Conservation (phyloP, 2,113 vertebrate species). For the Marcusenius ussheri region DNA sequence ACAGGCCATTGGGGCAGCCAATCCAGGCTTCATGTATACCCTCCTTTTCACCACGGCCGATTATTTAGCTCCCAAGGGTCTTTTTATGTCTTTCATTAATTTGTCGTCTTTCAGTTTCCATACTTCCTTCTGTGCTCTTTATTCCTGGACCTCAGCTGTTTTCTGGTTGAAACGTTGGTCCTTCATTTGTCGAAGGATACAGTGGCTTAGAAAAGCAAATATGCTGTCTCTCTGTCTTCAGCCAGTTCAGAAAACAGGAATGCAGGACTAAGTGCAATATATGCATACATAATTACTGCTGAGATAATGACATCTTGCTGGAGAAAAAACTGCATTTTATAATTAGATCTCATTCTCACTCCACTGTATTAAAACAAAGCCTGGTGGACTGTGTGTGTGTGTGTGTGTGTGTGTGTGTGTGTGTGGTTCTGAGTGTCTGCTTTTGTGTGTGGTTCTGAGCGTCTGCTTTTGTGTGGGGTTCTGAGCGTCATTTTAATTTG, state of each 20-base stretch:
- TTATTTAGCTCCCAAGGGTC: background rate
- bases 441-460: background rate
- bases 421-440: background rate
- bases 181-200: conserved; percentile 1
- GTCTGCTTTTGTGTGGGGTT: background rate
- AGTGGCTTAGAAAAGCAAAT: background rate
- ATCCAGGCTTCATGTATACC: background rate
- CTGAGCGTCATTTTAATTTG: background rate
- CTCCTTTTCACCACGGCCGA: background rate
- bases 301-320: background rate
- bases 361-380: background rate
- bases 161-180: conserved; percentile 12
- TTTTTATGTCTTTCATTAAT: background rate
- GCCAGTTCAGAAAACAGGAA: background rate
- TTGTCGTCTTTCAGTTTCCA: background rate
- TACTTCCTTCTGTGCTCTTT: background rate
- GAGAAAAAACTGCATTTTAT: background rate
- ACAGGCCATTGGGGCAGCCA: background rate
- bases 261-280: background rate
- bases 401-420: background rate
- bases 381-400: background rate
- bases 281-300: background rate
- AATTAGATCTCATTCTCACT: background rate
- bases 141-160: background rate
- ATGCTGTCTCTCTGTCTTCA: background rate